Percentiles rank a stretch among this genome's conserved stretches.
phyloP scores from a whole-genome alignment of 2,888 invertebrate genomes.

The Sinopyrophorus schimmeli region DNA sequence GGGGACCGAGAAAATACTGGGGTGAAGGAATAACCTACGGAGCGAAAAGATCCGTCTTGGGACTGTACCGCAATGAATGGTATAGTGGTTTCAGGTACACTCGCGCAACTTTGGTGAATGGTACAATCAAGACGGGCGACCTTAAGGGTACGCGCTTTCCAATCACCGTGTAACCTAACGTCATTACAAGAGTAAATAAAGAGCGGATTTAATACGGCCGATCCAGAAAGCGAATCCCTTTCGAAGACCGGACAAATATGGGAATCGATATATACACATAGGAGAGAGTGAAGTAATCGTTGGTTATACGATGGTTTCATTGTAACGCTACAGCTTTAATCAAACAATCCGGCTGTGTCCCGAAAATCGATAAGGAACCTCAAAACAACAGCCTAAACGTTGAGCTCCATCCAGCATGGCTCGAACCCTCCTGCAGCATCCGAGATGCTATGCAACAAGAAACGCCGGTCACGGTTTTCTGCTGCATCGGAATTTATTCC shows the following conservation, averaged over 20 bases:
- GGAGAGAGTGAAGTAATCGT: constrained; percentile 11
- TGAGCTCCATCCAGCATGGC: constrained; percentile 16
- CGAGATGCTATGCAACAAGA: constrained; percentile 15
- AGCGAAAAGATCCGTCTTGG: too few species aligned
- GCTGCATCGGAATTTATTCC: constrained; percentile 15
- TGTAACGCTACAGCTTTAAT: constrained; percentile 20
- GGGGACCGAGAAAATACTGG: too few species aligned
- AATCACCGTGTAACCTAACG: constrained; percentile 23
- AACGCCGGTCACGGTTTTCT: constrained; percentile 12
- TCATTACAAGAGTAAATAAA: neutral
- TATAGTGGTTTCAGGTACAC: constrained; percentile 34
- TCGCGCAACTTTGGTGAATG: constrained; percentile 31
- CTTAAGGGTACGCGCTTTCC: constrained; percentile 37
- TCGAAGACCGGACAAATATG: constrained; percentile 3
- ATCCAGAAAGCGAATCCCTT: constrained; percentile 2
- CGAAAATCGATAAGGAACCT: constrained; percentile 31
- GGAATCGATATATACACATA: constrained; percentile 14
- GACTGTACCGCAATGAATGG: constrained; percentile 37
- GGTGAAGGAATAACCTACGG: too few species aligned
- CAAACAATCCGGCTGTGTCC: constrained; percentile 27
- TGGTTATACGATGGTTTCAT: constrained; percentile 18
- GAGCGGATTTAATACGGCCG: constrained; percentile 1
- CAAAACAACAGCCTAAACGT: constrained; percentile 21
- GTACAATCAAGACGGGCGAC: constrained; percentile 35
- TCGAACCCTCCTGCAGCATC: constrained; percentile 9